Evolutionary conservation across 2,797 vertebrate genomes (phyloP).

Genomic region (Crax fasciolata): DNA sequence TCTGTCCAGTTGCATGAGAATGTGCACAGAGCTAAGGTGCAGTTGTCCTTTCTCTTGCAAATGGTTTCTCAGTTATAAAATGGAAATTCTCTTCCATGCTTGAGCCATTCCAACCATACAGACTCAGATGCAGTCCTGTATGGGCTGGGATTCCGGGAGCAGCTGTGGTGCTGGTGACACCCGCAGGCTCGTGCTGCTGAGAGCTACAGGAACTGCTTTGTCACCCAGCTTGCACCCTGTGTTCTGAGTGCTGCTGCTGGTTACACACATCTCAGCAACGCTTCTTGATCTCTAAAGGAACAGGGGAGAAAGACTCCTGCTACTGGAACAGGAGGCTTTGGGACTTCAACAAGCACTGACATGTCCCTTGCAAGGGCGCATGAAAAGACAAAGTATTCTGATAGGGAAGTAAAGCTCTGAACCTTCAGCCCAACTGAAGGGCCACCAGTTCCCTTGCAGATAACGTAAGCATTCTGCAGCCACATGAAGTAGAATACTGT

Average conservation of each 20-base stretch:
- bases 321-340: not conserved
- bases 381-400: not conserved
- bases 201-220: not conserved
- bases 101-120: not conserved
- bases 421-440: not conserved
- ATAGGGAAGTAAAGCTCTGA: not conserved
- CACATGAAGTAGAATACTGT: too few relatives aligned
- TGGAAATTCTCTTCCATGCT: not conserved
- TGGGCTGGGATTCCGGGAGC: not conserved
- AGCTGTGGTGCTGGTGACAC: accelerated
- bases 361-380: not conserved
- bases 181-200: accelerated
- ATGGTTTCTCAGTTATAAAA: not conserved
- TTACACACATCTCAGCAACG: not conserved
- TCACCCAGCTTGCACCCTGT: not conserved
- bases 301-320: not conserved
- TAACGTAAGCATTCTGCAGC: not conserved
- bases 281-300: not conserved
- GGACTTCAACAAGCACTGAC: not conserved
- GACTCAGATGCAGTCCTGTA: accelerated
- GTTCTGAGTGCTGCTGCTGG: not conserved
- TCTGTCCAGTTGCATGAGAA: not conserved
- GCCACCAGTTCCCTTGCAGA: not conserved
- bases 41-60: not conserved
- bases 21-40: accelerated